A percentile compares a stretch with the other conserved stretches of the same genome.
phyloP scores from a whole-genome alignment of 2,797 vertebrate species.

The Novumbra hubbsi region DNA sequence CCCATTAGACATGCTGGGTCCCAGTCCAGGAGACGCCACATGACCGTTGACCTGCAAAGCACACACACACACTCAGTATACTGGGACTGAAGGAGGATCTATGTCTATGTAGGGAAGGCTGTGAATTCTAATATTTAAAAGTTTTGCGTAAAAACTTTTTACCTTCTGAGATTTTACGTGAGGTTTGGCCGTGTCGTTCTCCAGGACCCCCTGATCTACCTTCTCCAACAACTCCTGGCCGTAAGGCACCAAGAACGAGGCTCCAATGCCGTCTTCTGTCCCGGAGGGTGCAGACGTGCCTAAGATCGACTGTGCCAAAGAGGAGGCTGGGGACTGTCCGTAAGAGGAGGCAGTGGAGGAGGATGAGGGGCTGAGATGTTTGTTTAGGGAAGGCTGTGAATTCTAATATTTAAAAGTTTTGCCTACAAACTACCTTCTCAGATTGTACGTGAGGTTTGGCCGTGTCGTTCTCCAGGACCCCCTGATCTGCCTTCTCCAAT shows the following conservation, averaged over 20 bases:
- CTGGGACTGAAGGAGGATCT: background rate
- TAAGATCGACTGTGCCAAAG: slow-evolving; percentile 86
- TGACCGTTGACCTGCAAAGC: slow-evolving; percentile 43
- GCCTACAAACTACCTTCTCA: slow-evolving; percentile 44
- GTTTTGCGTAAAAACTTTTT: background rate
- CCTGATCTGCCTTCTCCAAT: slow-evolving; percentile 87
- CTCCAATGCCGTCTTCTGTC: slow-evolving; percentile 62
- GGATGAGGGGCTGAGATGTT: slow-evolving; percentile 68
- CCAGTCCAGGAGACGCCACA: slow-evolving; percentile 24
- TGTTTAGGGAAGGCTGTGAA: too few relatives aligned
- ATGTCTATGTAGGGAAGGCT: background rate
- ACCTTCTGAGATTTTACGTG: slow-evolving; percentile 61
- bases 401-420: too few relatives aligned
- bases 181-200: slow-evolving; percentile 67
- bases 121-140: background rate
- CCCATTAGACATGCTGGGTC: slow-evolving; percentile 44
- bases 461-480: slow-evolving; percentile 77
- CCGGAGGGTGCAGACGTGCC: slow-evolving; percentile 65
- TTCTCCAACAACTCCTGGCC: slow-evolving; percentile 87
- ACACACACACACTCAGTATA: background rate
- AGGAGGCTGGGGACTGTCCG: slow-evolving; percentile 63
- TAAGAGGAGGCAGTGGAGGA: slow-evolving; percentile 53
- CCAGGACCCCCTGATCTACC: slow-evolving; percentile 84
- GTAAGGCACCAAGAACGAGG: slow-evolving; percentile 80
- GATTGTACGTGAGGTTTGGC: slow-evolving; percentile 51